Conservation (phyloP, 2,113 vertebrate genomes). For the Myrmecophaga tridactyla region DNA sequence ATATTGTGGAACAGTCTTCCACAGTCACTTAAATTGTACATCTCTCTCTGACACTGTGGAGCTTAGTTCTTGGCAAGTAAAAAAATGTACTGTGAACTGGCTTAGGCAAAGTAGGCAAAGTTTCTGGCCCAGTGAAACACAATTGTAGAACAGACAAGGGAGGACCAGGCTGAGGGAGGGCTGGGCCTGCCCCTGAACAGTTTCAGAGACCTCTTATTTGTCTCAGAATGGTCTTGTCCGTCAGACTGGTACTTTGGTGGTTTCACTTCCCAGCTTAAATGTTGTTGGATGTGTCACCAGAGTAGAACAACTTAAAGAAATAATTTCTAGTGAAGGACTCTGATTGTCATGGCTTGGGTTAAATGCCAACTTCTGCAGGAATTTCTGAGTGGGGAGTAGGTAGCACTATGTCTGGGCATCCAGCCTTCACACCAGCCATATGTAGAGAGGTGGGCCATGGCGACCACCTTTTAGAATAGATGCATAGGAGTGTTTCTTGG, state of each 20-base stretch:
- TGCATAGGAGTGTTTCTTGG: neutral
- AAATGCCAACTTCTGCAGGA: neutral
- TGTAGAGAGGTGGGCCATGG: neutral
- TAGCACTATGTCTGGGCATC: fast-evolving
- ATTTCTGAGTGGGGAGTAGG: neutral
- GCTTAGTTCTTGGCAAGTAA: neutral
- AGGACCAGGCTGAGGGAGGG: neutral
- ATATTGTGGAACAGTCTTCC: neutral
- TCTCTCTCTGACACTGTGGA: neutral
- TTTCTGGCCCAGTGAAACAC: neutral
- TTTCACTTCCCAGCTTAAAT: neutral
- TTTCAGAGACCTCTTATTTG: neutral
- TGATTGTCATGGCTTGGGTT: neutral
- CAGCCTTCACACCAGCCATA: neutral
- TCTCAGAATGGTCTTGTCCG: neutral
- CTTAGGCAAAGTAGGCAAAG: neutral
- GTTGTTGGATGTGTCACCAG: neutral
- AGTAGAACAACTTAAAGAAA: neutral
- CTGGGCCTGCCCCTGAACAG: neutral
- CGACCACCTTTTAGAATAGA: neutral
- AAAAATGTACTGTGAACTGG: neutral
- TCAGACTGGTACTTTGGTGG: neutral
- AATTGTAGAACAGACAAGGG: neutral
- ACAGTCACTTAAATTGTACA: neutral
- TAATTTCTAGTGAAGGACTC: neutral